Evolutionary conservation across 2,888 invertebrate species (phyloP), one percentile per base, ranked within the genome.

Genomic region (Drosophila mulleri): DNA sequence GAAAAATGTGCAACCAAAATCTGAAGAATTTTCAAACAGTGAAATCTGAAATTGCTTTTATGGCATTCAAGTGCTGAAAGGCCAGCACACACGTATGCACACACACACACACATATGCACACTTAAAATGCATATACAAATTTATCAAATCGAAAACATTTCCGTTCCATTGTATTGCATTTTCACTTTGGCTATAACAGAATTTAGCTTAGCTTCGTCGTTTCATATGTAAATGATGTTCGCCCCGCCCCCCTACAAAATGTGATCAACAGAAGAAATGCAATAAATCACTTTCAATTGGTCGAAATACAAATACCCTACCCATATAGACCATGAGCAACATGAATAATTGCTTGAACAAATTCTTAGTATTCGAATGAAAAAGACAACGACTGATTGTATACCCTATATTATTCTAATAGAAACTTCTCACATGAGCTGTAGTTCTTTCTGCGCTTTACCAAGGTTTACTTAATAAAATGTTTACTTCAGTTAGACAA

Each of bases 161-260:
- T 80, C 79, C 82, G 82, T 67, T 74, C 52, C 52, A 60, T 56
- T 53, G 29, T 23, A 23, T 39, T 45, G 57, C 39, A 72, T 70
- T 80, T 80, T 82, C 80, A 74, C 80, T 83, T 81, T 69, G 67
- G 69, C 58, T 75, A 66, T 68, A 80, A 72, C 69, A 77, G 77
- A 80, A 78, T 69, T 76, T 77, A 59, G 59, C 65, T 63, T 56
- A 57, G 65, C 72, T 68, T 72, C 75, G 66, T 72, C 70, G 70
- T 75, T 78, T 78, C 66, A 62, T 78, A 81, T 81, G 80, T 64
- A 72, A 81, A 75, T 70, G 62, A 69, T 48, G 67, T 58, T 52
- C 37, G 23, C 72, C 47, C 39, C 14, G 9, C 16, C 26, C 9
- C 16, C 3, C 23, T 3, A 0, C n/a, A 47, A 59, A 57, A 29